Conservation (phyloP, 2,888 invertebrate species). For the Mystacides longicornis region DNA sequence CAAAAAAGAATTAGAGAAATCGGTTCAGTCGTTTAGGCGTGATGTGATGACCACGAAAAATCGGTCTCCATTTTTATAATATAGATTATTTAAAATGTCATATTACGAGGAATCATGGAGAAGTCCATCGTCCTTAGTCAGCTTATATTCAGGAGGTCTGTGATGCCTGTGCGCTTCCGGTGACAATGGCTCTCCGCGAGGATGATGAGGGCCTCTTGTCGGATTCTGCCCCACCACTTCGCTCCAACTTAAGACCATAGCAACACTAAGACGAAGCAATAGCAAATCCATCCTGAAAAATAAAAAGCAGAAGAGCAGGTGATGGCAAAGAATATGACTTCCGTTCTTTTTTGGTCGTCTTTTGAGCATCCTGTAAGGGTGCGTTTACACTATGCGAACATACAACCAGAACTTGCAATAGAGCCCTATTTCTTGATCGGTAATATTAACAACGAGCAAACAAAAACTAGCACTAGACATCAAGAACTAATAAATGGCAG, state of each 20-base stretch:
- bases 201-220: constrained; percentile 60
- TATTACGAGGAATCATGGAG: constrained; percentile 67
- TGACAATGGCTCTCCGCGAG: constrained; percentile 40
- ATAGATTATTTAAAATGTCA: neutral
- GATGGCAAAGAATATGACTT: neutral
- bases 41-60: too few species aligned
- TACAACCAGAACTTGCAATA: too few species aligned
- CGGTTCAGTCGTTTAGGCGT: too few species aligned
- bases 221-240: constrained; percentile 28
- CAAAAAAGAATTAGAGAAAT: too few species aligned
- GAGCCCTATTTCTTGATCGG: too few species aligned
- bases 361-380: too few species aligned
- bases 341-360: too few species aligned
- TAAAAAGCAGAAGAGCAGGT: neutral
- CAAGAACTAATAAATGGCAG: too few species aligned
- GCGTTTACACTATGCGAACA: too few species aligned
- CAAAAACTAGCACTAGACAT: too few species aligned
- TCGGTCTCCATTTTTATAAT: neutral
- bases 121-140: constrained; percentile 63
- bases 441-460: too few species aligned
- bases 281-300: constrained; percentile 27
- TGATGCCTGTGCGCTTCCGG: constrained; percentile 43
- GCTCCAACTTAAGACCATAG: constrained; percentile 37
- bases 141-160: constrained; percentile 54
- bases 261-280: constrained; percentile 27